A percentile compares a stretch with the other conserved stretches of the same genome.
These are phyloP conservation scores for Ameiurus melas DNA, from an alignment of 2,113 vertebrate genomes.

Conservation along the genomic window DNA sequence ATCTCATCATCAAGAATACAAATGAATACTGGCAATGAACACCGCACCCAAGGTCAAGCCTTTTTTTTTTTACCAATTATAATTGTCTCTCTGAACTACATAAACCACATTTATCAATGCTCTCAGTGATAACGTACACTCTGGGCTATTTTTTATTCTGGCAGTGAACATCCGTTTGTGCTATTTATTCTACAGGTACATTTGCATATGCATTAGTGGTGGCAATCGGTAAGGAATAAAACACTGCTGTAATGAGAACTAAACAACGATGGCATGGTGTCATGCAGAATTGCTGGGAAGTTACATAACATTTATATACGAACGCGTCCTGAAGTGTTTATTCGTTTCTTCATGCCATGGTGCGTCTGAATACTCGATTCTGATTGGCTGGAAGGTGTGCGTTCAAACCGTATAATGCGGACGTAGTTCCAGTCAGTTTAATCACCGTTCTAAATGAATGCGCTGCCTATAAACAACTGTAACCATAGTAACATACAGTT, in stretches of 20 bases:
- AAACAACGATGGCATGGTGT: neutral
- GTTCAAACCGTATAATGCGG: too few species aligned
- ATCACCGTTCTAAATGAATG: too few species aligned
- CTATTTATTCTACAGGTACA: neutral
- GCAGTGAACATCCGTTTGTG: neutral
- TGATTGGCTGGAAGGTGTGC: too few species aligned
- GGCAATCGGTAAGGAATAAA: neutral
- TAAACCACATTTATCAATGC: neutral
- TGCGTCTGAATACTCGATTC: too few species aligned
- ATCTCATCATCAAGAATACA: constrained; percentile 41
- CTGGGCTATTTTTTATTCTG: neutral
- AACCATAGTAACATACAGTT: too few species aligned
- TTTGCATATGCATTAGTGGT: neutral
- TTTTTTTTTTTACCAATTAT: constrained; percentile 5
- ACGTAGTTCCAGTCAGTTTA: too few species aligned
- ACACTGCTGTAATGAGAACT: neutral
- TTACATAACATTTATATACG: neutral
- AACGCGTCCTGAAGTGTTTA: neutral
- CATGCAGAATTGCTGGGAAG: neutral
- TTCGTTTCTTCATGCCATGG: neutral
- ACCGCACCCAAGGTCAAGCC: constrained; percentile 8
- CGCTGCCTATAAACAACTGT: too few species aligned
- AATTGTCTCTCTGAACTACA: neutral
- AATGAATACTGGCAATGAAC: constrained; percentile 37
- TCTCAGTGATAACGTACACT: neutral